A percentile compares a stretch with the other conserved stretches of the same genome.
Conservation (phyloP, 2,797 vertebrate genomes). For the Loriculus beryllinus region DNA sequence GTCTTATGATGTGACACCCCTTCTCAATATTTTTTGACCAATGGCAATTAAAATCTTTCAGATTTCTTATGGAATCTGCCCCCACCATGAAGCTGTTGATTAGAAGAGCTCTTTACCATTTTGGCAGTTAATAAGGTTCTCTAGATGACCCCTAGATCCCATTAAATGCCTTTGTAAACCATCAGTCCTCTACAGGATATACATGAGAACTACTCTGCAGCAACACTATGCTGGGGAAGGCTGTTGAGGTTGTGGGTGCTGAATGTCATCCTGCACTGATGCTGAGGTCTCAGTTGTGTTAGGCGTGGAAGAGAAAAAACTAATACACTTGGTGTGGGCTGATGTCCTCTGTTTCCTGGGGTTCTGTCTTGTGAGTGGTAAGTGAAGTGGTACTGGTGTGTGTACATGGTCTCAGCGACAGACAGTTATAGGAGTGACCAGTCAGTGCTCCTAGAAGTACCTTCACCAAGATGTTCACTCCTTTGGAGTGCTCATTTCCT, state of each 20-base stretch:
- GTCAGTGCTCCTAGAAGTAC: neutral
- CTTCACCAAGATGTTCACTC: neutral
- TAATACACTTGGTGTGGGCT: neutral
- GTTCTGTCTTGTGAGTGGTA: neutral
- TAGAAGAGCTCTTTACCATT: neutral
- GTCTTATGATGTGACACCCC: neutral
- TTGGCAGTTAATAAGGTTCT: neutral
- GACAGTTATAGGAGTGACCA: neutral
- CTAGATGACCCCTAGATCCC: neutral
- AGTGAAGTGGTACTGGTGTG: neutral
- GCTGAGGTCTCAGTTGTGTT: neutral
- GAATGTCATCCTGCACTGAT: neutral
- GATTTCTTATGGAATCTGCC: neutral
- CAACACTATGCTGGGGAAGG: neutral
- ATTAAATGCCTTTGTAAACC: neutral
- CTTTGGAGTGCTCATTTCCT: neutral
- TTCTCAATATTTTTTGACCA: neutral
- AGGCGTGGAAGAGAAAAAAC: neutral
- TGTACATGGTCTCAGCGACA: rapidly evolving
- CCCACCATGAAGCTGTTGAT: neutral
- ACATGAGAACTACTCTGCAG: neutral
- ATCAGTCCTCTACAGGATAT: neutral
- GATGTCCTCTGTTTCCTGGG: neutral
- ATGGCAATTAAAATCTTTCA: neutral
- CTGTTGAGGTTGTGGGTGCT: neutral